phyloP scores from a whole-genome alignment of 2,888 invertebrate species.

The Heliconius hortense region DNA sequence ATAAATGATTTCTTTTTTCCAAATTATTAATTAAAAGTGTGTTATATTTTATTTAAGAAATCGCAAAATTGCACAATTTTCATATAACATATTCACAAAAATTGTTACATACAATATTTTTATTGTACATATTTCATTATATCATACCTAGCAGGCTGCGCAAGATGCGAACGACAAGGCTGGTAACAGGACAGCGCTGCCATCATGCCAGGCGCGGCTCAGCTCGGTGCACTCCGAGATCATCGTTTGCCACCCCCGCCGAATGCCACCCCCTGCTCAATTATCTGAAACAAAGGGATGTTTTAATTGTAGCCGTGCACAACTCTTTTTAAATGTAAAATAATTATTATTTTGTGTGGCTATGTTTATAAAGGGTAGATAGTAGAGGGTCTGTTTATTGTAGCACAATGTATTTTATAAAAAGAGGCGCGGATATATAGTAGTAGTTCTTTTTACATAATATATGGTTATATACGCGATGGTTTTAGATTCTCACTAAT shows the following conservation, averaged over 20 bases:
- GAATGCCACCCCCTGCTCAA: conserved; percentile 39
- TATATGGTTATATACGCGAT: not conserved
- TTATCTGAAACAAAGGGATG: conserved; percentile 32
- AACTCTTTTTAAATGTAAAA: conserved; percentile 1
- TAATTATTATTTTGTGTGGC: not conserved
- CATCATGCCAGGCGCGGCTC: conserved; percentile 62
- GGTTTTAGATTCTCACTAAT: no score
- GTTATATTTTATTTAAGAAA: no score
- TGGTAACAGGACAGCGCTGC: conserved; percentile 78
- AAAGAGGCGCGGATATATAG: not conserved
- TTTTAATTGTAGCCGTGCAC: conserved; percentile 6
- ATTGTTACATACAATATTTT: no score
- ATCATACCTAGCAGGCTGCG: conserved; percentile 73
- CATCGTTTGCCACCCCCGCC: conserved; percentile 64
- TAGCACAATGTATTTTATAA: not conserved
- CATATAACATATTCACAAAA: not conserved
- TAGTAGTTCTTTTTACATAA: no score
- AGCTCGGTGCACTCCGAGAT: conserved; percentile 53
- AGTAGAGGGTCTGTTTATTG: not conserved
- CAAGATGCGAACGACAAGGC: conserved; percentile 75
- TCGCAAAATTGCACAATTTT: not conserved
- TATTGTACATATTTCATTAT: not conserved
- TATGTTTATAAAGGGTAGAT: not conserved
- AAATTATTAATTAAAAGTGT: no score
- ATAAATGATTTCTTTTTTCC: no score